A percentile compares a stretch with the other conserved stretches of the same genome.
phyloP scores from a whole-genome alignment of 2,113 vertebrate species.

The Myotis yumanensis region DNA sequence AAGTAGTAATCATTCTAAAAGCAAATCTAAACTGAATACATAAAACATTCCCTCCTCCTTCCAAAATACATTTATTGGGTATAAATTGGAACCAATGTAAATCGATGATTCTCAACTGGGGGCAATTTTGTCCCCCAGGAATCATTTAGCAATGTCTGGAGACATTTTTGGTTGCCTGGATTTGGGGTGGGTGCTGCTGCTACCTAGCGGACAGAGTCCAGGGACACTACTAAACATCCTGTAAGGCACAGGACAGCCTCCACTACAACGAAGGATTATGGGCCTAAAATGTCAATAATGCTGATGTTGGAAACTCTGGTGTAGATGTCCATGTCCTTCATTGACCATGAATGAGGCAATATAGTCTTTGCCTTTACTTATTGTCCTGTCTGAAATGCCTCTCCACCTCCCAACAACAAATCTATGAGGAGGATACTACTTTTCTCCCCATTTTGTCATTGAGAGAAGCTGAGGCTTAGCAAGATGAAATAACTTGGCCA shows the following conservation, averaged over 20 bases:
- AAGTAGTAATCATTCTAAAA: not conserved
- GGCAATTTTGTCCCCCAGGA: not conserved
- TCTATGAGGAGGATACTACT: not conserved
- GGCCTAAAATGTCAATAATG: not conserved
- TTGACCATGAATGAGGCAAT: not conserved
- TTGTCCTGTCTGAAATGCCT: not conserved
- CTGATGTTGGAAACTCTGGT: not conserved
- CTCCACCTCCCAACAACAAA: not conserved
- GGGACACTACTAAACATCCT: not conserved
- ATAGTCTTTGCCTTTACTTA: not conserved
- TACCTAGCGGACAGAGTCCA: not conserved
- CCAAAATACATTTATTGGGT: not conserved
- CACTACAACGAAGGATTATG: not conserved
- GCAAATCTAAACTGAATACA: not conserved
- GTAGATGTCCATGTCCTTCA: not conserved
- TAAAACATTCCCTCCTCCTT: not conserved
- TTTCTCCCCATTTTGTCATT: not conserved
- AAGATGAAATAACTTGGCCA: not conserved
- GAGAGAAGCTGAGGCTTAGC: conserved; percentile 3
- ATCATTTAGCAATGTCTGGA: not conserved
- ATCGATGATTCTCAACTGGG: not conserved
- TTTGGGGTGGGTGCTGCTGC: not conserved
- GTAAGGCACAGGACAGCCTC: no score
- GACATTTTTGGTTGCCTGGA: not conserved
- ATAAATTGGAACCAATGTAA: not conserved